Conservation (phyloP, 2,113 vertebrate species). For the Ophiodon elongatus region DNA sequence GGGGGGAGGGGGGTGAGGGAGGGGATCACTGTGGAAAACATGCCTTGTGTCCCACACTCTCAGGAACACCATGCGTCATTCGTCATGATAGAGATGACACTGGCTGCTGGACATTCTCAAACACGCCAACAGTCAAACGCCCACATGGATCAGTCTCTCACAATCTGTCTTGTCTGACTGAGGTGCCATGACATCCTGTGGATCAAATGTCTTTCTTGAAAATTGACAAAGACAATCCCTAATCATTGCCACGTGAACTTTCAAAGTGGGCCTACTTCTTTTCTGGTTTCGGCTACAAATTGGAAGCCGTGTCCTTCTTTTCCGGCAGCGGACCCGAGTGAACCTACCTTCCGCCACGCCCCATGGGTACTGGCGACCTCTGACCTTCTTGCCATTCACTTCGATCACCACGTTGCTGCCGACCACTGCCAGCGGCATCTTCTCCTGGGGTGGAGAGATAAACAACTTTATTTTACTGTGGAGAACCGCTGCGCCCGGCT, state of each 20-base stretch:
- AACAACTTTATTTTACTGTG: background rate
- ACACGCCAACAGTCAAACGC: constrained; percentile 1
- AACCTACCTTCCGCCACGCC: constrained; percentile 87
- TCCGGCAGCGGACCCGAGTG: background rate
- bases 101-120: background rate
- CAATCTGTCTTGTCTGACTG: background rate
- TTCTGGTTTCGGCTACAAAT: background rate
- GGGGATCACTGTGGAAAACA: constrained; percentile 30
- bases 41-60: constrained; percentile 22
- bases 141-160: constrained; percentile 3
- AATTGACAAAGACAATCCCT: background rate
- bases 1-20: background rate
- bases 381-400: constrained; percentile 86
- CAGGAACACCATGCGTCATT: constrained; percentile 23
- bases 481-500: no score
- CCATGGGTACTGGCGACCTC: constrained; percentile 89
- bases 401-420: constrained; percentile 87
- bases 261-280: background rate
- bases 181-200: background rate
- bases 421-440: constrained; percentile 87
- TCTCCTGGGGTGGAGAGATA: constrained; percentile 74
- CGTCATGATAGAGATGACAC: constrained; percentile 2
- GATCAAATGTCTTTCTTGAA: background rate
- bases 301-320: background rate
- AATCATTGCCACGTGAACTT: background rate